phyloP scores from a whole-genome alignment of 2,797 vertebrate genomes.

The Typhlichthys subterraneus region DNA sequence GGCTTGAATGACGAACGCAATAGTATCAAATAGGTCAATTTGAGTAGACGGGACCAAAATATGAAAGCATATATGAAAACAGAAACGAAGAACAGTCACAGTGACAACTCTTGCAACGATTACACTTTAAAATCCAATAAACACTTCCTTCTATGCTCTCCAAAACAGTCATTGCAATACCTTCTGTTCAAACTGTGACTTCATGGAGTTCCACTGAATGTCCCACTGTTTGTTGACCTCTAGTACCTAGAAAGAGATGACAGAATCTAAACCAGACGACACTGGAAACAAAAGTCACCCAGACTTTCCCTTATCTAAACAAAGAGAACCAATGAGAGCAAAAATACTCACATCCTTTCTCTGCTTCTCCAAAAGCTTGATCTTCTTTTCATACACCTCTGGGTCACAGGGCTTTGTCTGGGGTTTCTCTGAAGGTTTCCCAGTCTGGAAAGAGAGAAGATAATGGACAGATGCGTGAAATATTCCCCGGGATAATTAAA shows the following conservation, averaged over 20 bases:
- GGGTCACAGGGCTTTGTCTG: conserved; percentile 78
- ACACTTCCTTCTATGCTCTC: conserved; percentile 47
- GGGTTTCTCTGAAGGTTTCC: conserved; percentile 79
- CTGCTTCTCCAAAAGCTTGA: conserved; percentile 96
- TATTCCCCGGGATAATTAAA: conserved; percentile 39
- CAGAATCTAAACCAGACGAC: conserved; percentile 51
- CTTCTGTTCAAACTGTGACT: conserved; percentile 98
- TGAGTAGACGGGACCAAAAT: background rate
- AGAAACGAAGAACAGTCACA: background rate
- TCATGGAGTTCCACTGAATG: conserved; percentile 97
- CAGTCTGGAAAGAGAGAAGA: conserved; percentile 57
- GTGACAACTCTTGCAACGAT: background rate
- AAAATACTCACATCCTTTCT: conserved; percentile 89
- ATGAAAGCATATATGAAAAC: background rate
- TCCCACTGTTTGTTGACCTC: conserved; percentile 99
- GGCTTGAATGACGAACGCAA: background rate
- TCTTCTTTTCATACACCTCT: conserved; percentile 90
- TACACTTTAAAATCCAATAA: background rate
- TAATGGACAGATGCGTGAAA: conserved; percentile 26
- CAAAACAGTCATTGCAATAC: conserved; percentile 72
- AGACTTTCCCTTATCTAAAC: conserved; percentile 58
- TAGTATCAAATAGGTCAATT: background rate
- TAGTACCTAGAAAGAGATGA: conserved; percentile 81
- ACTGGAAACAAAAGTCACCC: conserved; percentile 49
- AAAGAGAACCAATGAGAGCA: conserved; percentile 5